Conservation (phyloP, 2,797 vertebrate genomes). For the Alfaro cultratus region DNA sequence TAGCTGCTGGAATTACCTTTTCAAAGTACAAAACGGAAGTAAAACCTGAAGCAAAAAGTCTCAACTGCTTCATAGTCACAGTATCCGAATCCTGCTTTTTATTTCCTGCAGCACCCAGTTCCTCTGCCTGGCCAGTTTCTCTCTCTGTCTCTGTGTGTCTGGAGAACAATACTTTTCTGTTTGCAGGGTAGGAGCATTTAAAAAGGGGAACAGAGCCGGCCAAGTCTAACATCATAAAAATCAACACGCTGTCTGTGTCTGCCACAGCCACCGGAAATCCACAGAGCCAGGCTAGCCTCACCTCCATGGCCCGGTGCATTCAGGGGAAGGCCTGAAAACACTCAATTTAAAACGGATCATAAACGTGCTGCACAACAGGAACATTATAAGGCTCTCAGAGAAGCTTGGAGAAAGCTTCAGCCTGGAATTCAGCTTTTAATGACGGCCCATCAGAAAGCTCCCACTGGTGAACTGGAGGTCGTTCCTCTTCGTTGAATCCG, state of each 20-base stretch:
- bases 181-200: conserved; percentile 28
- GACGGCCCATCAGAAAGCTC: conserved; percentile 43
- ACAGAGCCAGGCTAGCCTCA: conserved; percentile 59
- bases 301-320: conserved; percentile 15
- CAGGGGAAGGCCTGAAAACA: conserved; percentile 15
- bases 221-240: conserved; percentile 52
- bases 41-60: not conserved
- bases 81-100: not conserved
- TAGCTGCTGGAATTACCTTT: not conserved
- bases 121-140: not conserved
- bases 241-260: conserved; percentile 54
- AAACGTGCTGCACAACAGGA: conserved; percentile 23
- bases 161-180: conserved; percentile 45
- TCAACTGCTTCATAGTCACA: not conserved
- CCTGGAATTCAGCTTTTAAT: conserved; percentile 41
- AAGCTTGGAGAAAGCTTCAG: conserved; percentile 17
- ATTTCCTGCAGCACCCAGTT: conserved; percentile 1
- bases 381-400: conserved; percentile 6
- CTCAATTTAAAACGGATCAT: conserved; percentile 29
- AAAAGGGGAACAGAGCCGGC: conserved; percentile 43
- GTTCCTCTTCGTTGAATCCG: conserved; percentile 40
- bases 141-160: not conserved
- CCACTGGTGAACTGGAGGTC: conserved; percentile 50
- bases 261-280: conserved; percentile 48
- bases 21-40: not conserved